Base-by-base conservation (phyloP, 2,113 vertebrate genomes). In the Cricetomys ansorgei region DNA sequence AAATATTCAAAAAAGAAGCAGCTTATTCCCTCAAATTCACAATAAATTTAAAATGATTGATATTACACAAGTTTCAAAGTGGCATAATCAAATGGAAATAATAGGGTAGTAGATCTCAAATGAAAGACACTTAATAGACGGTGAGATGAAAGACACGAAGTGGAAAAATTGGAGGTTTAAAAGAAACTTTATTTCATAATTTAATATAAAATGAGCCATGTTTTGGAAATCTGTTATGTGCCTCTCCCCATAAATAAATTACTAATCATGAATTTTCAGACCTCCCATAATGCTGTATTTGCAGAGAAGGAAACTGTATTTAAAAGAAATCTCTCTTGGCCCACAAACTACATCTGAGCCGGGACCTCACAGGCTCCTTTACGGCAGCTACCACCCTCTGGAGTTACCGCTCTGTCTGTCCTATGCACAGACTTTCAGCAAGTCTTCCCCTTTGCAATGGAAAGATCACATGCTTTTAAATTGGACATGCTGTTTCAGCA, bases 1-100 rank as follows among this genome's bases (percentile, higher is more conserved):
- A 97, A 97, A 97, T 97, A 97, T 65, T 96, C 34, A 53, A 86
- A 94, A 21, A 83, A 97, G 89, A 96, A 69, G 86, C 40, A 92
- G 43, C 15, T 85, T 70, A 96, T 95, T 96, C 80, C 97, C 92
- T 91, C 88, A 96, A 96, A 97, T 93, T 97, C 73, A 94, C 37
- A 97, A 88, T 88, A 96, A 94, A 93, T 96, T 97, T 90, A 85
- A 97, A 93, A 96, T 96, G 84, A 98, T 91, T 96, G 91, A 84
- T 92, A 94, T 90, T 94, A 96, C 89, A 57, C 55, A 94, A 80
- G 40, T 92, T 97, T 95, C 79, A 45, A 90, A 96, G 92, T 97
- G 70, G 90, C 94, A 97, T 76, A 70, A 96, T 97, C 80, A 95
- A 88, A 92, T 94, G 91, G 53, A 97, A 94, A 95, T 96, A 88